These are phyloP conservation scores for Dendroctonus ponderosae DNA, from an alignment of 1,140 invertebrate species.

Conservation along the genomic window DNA sequence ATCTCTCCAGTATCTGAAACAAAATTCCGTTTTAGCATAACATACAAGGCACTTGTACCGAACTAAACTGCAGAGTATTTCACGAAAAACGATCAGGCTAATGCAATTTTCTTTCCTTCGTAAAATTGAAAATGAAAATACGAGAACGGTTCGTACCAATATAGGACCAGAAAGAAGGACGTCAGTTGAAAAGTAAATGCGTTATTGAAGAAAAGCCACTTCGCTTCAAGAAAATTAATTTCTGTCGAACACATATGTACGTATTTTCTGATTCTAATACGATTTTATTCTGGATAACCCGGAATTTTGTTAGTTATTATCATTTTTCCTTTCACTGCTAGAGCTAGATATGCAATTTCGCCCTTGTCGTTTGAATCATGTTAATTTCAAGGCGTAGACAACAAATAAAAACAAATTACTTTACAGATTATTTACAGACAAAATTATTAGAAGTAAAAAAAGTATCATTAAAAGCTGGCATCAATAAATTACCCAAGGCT, in stretches of 20 bases:
- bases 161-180: slow-evolving; percentile 13
- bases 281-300: neutral
- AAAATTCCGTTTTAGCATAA: slow-evolving; percentile 26
- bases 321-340: neutral
- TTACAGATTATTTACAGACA: no score
- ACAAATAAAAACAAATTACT: no score
- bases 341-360: neutral
- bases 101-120: slow-evolving; percentile 23
- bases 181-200: slow-evolving; percentile 16
- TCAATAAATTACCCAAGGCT: no score
- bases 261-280: neutral
- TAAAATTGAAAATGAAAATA: slow-evolving; percentile 30
- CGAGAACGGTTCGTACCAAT: slow-evolving; percentile 14
- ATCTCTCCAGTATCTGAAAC: slow-evolving; percentile 6
- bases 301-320: neutral
- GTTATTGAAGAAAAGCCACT: neutral
- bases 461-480: no score
- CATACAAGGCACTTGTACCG: slow-evolving; percentile 19
- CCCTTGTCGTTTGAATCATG: neutral
- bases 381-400: no score
- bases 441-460: no score
- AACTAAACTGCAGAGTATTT: slow-evolving; percentile 23
- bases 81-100: slow-evolving; percentile 14
- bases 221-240: slow-evolving; percentile 1
- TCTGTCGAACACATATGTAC: neutral